These are phyloP conservation scores for Rhinopithecus roxellana DNA, from an alignment of 2,113 vertebrate species.

Conservation along the genomic window DNA sequence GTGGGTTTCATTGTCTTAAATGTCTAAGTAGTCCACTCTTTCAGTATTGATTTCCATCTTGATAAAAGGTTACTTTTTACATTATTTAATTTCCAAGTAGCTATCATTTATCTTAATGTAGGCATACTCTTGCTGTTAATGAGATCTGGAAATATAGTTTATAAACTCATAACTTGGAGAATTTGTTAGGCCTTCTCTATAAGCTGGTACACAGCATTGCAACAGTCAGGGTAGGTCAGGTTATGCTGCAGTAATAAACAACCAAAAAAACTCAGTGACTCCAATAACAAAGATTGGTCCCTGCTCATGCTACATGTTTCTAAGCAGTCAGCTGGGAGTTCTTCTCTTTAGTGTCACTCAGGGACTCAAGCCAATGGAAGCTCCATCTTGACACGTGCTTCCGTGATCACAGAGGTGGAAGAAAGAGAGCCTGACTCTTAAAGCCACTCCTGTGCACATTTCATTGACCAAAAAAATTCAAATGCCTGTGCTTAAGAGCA, in stretches of 20 bases:
- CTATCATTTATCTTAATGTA: slow-evolving; percentile 39
- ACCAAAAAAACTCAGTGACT: background rate
- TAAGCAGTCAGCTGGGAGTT: background rate
- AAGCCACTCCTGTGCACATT: background rate
- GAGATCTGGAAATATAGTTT: background rate
- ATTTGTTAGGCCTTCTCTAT: background rate
- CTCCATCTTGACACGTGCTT: background rate
- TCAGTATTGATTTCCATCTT: slow-evolving; percentile 22
- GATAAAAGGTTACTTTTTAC: slow-evolving; percentile 27
- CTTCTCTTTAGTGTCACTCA: background rate
- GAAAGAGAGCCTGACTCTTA: background rate
- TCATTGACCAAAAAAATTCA: background rate
- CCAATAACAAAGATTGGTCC: background rate
- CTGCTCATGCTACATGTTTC: background rate
- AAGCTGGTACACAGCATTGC: background rate
- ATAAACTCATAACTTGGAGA: background rate
- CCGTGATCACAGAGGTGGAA: background rate
- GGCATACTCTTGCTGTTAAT: background rate
- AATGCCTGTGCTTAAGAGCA: background rate
- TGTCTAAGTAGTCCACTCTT: slow-evolving; percentile 18
- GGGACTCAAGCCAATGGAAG: background rate
- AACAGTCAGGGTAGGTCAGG: background rate
- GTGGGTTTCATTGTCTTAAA: background rate
- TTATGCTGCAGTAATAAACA: background rate
- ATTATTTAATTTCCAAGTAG: slow-evolving; percentile 33